Conservation (phyloP, 2,888 invertebrate species). For the Magallana nippona region DNA sequence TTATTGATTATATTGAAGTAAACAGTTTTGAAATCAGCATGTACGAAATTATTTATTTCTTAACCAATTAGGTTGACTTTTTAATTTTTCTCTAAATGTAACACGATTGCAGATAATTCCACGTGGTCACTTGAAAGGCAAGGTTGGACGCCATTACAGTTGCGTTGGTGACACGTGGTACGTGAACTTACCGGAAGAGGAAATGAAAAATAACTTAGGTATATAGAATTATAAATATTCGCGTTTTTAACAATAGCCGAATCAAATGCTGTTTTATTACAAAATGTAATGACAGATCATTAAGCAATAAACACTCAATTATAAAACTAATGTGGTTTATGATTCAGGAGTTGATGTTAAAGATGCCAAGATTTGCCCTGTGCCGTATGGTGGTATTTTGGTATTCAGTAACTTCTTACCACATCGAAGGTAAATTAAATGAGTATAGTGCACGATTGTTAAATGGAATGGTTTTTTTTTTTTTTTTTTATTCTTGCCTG, state of each 20-base stretch:
- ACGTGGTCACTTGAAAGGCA: conserved; percentile 56
- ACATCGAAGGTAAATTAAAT: conserved; percentile 52
- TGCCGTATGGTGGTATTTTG: conserved; percentile 58
- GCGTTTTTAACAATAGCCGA: too few species aligned
- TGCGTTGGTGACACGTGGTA: conserved; percentile 63
- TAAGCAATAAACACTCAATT: neutral
- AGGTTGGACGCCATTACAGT: conserved; percentile 56
- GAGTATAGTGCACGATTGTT: neutral
- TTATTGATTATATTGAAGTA: too few species aligned
- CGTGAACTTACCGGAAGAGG: conserved; percentile 56
- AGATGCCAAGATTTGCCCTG: conserved; percentile 40
- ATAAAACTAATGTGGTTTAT: neutral
- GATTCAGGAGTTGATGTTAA: conserved; percentile 44
- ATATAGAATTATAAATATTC: neutral
- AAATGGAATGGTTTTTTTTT: neutral
- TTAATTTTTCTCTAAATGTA: neutral
- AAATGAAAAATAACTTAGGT: conserved; percentile 61
- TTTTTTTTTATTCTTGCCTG: neutral
- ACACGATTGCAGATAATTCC: conserved; percentile 43
- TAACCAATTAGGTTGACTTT: too few species aligned
- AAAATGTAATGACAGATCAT: too few species aligned
- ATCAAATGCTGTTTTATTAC: too few species aligned
- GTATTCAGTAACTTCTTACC: conserved; percentile 64
- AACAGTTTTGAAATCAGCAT: too few species aligned
- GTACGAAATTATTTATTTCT: too few species aligned